phyloP scores from a whole-genome alignment of 2,888 invertebrate genomes.

The Boloria selene region DNA sequence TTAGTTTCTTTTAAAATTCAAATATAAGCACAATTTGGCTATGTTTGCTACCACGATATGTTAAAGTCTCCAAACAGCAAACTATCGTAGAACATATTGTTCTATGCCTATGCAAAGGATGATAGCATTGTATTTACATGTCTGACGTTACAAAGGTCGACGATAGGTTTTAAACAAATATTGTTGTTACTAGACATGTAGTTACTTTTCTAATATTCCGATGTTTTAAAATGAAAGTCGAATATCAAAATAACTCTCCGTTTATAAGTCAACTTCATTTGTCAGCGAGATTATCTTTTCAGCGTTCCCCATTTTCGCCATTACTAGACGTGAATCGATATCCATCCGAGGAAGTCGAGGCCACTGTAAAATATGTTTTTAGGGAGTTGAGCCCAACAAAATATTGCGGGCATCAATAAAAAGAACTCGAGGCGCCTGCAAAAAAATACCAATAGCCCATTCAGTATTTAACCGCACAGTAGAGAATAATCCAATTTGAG shows the following conservation, averaged over 20 bases:
- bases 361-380: conserved; percentile 40
- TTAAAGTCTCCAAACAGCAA: too few species aligned
- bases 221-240: neutral
- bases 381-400: conserved; percentile 36
- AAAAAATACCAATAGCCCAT: conserved; percentile 40
- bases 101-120: too few species aligned
- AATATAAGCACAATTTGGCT: too few species aligned
- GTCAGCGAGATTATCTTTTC: conserved; percentile 32
- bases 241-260: conserved; percentile 14
- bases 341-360: conserved; percentile 22
- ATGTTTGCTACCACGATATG: too few species aligned
- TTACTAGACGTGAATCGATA: conserved; percentile 29
- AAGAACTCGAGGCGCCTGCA: conserved; percentile 34
- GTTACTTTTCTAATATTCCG: neutral
- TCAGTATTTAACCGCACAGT: conserved; percentile 43
- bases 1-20: too few species aligned
- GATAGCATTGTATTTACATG: too few species aligned
- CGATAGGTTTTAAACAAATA: too few species aligned
- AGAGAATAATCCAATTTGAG: conserved; percentile 43
- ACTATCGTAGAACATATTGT: too few species aligned
- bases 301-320: conserved; percentile 26
- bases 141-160: too few species aligned
- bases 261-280: conserved; percentile 28
- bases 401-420: conserved; percentile 42
- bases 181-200: too few species aligned